These are phyloP conservation scores for Eublepharis macularius DNA, from an alignment of 2,113 vertebrate genomes.

Conservation along the genomic window DNA sequence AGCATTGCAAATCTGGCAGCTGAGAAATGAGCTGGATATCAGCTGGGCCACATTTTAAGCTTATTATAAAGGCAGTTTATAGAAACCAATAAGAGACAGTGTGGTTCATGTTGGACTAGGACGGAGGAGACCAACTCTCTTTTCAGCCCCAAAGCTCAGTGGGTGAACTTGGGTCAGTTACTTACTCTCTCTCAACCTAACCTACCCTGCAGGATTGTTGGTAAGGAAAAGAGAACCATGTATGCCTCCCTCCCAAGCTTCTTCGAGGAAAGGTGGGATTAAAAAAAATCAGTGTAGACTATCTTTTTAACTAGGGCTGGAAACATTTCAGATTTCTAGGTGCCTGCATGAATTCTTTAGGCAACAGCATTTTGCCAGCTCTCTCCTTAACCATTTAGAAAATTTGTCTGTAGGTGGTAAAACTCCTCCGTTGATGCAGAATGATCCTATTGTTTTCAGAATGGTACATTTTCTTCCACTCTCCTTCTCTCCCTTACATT, in stretches of 20 bases:
- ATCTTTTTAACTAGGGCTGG: not conserved
- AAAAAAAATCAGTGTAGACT: no score
- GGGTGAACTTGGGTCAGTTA: no score
- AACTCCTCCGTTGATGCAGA: not conserved
- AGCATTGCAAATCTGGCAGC: not conserved
- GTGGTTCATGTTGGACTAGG: no score
- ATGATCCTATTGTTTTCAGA: not conserved
- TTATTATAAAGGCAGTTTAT: not conserved
- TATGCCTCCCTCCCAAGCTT: no score
- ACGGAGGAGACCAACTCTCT: no score
- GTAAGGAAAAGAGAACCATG: no score
- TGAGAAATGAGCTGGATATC: not conserved
- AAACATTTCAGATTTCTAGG: no score
- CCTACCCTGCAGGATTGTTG: no score
- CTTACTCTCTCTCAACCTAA: no score
- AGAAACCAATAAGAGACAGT: no score
- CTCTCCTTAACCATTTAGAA: not conserved
- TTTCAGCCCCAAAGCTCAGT: no score
- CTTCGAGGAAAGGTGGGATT: no score
- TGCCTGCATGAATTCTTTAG: not conserved
- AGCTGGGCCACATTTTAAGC: not conserved
- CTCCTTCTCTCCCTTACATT: not conserved
- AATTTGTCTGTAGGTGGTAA: not conserved
- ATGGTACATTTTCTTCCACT: not conserved
- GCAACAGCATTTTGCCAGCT: not conserved